Base-by-base conservation (phyloP, 2,888 invertebrate species). In the Dyspetes luteomarginatus region DNA sequence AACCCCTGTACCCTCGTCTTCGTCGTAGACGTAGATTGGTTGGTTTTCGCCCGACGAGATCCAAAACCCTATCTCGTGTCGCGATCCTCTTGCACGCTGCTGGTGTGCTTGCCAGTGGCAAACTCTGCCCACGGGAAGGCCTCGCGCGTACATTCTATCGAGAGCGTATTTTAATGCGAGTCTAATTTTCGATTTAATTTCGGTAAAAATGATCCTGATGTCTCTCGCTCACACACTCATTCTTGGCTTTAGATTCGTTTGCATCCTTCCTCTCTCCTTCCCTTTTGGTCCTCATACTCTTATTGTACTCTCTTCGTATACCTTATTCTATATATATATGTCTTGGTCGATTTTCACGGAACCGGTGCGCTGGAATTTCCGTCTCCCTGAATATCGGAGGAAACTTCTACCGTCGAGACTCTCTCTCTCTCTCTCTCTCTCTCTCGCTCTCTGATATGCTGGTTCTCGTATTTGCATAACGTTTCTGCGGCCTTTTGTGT, bases 111-210 rank as follows among this genome's bases (percentile, higher is more conserved):
- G 45, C 71, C 86, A 89, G 77, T 86, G 85, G 86, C 88, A 86
- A 88, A 87, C 85, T 86, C 79, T 79, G 80, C 72, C n/a, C n/a
- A n/a, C n/a, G n/a, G 68, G 50, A 58, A 67, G 43, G 62, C 15
- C 67, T 60, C 79, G 81, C 73, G 74, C 65, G 60, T 52, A 52
- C 41, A 41, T 64, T 73, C 80, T 88, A 90, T 90, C 88, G 88
- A 86, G 87, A 89, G 88, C 88, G 89, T 88, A 90, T 90, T 90
- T 90, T 89, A 90, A 90, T 89, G 88, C 86, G 86, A 89, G 87
- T 89, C 88, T 91, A 90, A 91, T 91, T 91, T 90, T 90, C 90
- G 90, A 90, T 91, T 90, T 90, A 90, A 91, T 90, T 91, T 90
- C 90, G 89, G 89, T 90, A 90, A 90, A 90, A 90, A 90, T 90